A percentile compares a stretch with the other conserved stretches of the same genome.
Evolutionary conservation across 2,888 invertebrate species (phyloP).

Genomic region (Ophion ellenae): DNA sequence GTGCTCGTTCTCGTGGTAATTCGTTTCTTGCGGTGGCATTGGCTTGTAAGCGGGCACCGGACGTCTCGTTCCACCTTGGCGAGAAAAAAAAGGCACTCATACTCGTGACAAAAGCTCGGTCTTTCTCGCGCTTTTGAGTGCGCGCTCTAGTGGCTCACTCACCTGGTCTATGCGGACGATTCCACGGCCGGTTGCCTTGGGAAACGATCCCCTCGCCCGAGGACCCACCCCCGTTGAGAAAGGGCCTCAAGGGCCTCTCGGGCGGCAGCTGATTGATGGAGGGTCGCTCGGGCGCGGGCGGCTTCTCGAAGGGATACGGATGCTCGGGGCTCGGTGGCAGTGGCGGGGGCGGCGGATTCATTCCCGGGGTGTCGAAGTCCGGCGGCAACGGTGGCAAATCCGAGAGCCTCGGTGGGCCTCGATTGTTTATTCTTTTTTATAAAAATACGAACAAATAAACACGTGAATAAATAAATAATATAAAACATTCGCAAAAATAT

Average conservation of each 20-base stretch:
- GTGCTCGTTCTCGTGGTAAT: constrained; percentile 57
- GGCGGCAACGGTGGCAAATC: constrained; percentile 90
- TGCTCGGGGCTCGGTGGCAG: constrained; percentile 83
- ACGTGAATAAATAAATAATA: neutral
- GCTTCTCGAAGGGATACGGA: constrained; percentile 89
- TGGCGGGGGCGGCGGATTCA: constrained; percentile 84
- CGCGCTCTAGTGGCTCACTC: constrained; percentile 22
- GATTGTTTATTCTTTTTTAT: constrained; percentile 90
- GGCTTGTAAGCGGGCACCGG: constrained; percentile 80
- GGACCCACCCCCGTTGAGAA: constrained; percentile 89
- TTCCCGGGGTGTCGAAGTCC: constrained; percentile 87
- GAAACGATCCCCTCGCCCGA: constrained; percentile 91
- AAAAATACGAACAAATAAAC: constrained; percentile 58
- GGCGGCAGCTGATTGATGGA: constrained; percentile 84
- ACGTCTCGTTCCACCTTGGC: constrained; percentile 74
- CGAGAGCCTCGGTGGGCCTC: constrained; percentile 94
- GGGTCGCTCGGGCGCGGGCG: constrained; percentile 86
- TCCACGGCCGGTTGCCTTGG: constrained; percentile 73
- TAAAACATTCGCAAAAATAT: neutral
- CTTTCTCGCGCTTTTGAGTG: neutral
- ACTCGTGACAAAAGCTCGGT: neutral
- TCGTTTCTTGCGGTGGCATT: constrained; percentile 66
- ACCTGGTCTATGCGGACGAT: constrained; percentile 70
- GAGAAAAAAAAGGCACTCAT: constrained; percentile 40
- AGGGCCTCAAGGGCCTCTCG: constrained; percentile 85